phyloP scores from a whole-genome alignment of 2,113 vertebrate genomes.

The Cynocephalus volans region DNA sequence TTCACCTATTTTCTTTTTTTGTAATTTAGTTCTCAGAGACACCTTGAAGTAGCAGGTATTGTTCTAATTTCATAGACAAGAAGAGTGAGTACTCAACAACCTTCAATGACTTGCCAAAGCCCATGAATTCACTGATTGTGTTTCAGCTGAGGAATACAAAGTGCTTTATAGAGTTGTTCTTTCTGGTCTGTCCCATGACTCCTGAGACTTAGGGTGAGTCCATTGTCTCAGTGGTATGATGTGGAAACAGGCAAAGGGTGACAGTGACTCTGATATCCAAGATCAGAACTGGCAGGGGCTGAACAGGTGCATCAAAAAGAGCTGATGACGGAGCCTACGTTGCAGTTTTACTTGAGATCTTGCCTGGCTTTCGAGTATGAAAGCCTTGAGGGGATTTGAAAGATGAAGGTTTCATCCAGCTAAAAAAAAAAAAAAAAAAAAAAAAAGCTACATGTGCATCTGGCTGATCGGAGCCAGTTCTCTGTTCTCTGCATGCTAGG shows the following conservation, averaged over 20 bases:
- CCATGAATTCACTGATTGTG: neutral
- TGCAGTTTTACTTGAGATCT: neutral
- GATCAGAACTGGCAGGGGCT: neutral
- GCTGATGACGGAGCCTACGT: neutral
- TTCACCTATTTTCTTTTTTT: neutral
- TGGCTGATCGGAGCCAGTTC: constrained; percentile 49
- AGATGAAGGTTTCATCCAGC: constrained; percentile 24
- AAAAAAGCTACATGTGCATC: neutral
- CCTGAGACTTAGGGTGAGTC: neutral
- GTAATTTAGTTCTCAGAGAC: neutral
- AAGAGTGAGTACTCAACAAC: neutral
- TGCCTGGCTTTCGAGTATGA: constrained; percentile 29
- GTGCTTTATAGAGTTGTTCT: neutral
- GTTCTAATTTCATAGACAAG: neutral
- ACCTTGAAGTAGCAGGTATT: neutral
- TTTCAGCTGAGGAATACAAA: neutral
- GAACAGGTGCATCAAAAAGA: neutral
- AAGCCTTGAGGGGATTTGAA: constrained; percentile 42
- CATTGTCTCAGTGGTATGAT: neutral
- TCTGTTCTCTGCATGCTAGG: constrained; percentile 18
- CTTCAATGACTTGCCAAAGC: neutral
- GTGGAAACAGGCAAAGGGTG: neutral
- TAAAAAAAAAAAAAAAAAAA: neutral
- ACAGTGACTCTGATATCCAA: neutral
- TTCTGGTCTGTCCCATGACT: neutral